phyloP scores from a whole-genome alignment of 2,888 invertebrate genomes.

The Mongoloraphidia duomilia region DNA sequence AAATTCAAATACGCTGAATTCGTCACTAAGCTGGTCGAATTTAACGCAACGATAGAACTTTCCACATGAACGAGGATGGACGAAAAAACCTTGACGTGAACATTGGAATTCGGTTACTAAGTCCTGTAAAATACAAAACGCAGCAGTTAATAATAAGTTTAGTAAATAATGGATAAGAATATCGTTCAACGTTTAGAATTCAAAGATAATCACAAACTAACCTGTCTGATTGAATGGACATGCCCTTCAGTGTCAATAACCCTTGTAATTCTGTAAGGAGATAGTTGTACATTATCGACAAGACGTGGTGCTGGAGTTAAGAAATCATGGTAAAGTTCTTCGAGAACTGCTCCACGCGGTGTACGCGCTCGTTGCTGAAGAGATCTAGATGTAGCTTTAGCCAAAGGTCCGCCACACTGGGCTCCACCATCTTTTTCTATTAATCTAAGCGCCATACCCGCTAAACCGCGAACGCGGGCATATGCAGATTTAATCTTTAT shows the following conservation, averaged over 20 bases:
- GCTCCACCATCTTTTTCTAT: constrained; percentile 43
- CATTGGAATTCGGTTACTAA: constrained; percentile 61
- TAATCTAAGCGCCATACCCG: constrained; percentile 46
- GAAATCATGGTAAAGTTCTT: constrained; percentile 48
- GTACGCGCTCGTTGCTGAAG: constrained; percentile 45
- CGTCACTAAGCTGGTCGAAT: constrained; percentile 57
- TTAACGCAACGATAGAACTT: constrained; percentile 71
- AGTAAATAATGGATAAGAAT: neutral
- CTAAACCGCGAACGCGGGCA: constrained; percentile 51
- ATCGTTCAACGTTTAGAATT: neutral
- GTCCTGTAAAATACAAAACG: constrained; percentile 32
- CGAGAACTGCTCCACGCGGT: constrained; percentile 46
- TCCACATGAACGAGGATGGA: constrained; percentile 61
- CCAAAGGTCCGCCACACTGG: constrained; percentile 35
- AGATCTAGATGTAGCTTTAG: constrained; percentile 35
- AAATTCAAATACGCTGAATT: constrained; percentile 67
- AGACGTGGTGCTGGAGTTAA: constrained; percentile 32
- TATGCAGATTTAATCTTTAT: constrained; percentile 66
- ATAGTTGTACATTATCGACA: constrained; percentile 47
- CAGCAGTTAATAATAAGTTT: neutral
- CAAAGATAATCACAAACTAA: constrained; percentile 17
- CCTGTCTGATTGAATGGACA: constrained; percentile 54
- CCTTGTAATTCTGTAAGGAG: constrained; percentile 57
- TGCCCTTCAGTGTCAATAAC: constrained; percentile 59
- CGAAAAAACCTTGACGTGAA: constrained; percentile 63